These are phyloP conservation scores for Galleria mellonella DNA, from an alignment of 1,140 invertebrate species.

Conservation along the genomic window DNA sequence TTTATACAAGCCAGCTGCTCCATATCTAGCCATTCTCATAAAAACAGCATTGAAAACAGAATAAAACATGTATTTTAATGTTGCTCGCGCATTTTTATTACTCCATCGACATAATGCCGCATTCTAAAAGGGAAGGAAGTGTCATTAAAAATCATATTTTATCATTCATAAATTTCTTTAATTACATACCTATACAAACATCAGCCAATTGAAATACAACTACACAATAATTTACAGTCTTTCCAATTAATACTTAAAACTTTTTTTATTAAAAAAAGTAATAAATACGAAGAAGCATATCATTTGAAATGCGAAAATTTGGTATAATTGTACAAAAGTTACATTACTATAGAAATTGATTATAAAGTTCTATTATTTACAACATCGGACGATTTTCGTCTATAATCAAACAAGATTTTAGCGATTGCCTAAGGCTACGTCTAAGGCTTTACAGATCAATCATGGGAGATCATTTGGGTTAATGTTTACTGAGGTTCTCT, in stretches of 20 bases:
- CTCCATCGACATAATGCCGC: conserved; percentile 10
- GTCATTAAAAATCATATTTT: conserved; percentile 31
- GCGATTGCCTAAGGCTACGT: conserved; percentile 36
- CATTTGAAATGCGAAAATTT: conserved; percentile 68
- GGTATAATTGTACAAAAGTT: conserved; percentile 73
- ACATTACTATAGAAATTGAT: conserved; percentile 38
- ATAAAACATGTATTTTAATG: conserved; percentile 45
- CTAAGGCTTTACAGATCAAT: conserved; percentile 40
- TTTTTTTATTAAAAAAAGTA: conserved; percentile 53
- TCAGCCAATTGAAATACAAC: conserved; percentile 61
- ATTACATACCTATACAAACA: conserved; percentile 68
- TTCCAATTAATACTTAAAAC: conserved; percentile 68
- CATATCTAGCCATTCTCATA: conserved; percentile 34
- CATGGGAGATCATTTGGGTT: conserved; percentile 44
- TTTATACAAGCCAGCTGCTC: conserved; percentile 48
- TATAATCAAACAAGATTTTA: conserved; percentile 45
- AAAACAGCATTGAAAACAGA: conserved; percentile 51
- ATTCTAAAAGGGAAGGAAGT: conserved; percentile 3
- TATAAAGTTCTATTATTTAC: conserved; percentile 51
- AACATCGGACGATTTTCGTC: conserved; percentile 46
- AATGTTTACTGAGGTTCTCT: conserved; percentile 27
- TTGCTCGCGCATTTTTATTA: conserved; percentile 23
- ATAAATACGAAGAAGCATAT: conserved; percentile 67
- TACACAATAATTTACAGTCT: conserved; percentile 73
- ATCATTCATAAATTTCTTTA: conserved; percentile 65